These are phyloP conservation scores for Phataginus tetradactyla DNA, from an alignment of 2,797 vertebrate genomes.

Conservation along the genomic window DNA sequence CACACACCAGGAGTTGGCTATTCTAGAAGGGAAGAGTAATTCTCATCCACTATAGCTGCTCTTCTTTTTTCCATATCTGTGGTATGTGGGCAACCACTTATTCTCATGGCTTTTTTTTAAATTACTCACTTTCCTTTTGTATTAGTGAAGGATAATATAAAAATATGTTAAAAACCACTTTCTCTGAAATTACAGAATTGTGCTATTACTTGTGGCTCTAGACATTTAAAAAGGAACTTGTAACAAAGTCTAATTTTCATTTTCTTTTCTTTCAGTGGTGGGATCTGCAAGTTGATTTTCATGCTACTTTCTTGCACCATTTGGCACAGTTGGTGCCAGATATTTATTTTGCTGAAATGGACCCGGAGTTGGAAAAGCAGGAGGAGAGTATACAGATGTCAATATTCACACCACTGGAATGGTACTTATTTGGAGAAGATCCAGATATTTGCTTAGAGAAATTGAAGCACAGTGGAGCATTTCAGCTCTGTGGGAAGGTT, in stretches of 20 bases:
- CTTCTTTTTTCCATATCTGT: not conserved
- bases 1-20: not conserved
- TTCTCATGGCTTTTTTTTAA: slow-evolving; percentile 14
- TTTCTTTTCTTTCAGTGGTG: slow-evolving; percentile 89
- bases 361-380: slow-evolving; percentile 90
- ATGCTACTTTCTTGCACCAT: slow-evolving; percentile 89
- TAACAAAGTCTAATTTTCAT: not conserved
- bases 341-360: slow-evolving; percentile 92
- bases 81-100: not conserved
- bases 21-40: not conserved
- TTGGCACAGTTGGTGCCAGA: slow-evolving; percentile 93
- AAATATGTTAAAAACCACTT: not conserved
- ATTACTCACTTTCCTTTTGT: slow-evolving; percentile 12
- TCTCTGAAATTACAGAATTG: slow-evolving; percentile 43
- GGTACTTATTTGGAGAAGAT: slow-evolving; percentile 95
- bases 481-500: slow-evolving; percentile 96
- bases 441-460: slow-evolving; percentile 93
- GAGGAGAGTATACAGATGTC: slow-evolving; percentile 89
- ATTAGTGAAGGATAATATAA: slow-evolving; percentile 31
- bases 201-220: slow-evolving; percentile 4
- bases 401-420: slow-evolving; percentile 93
- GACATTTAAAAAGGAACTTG: slow-evolving; percentile 42
- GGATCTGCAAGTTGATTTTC: slow-evolving; percentile 90
- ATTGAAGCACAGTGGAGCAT: slow-evolving; percentile 91
- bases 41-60: not conserved